A percentile compares a stretch with the other conserved stretches of the same genome.
These are phyloP conservation scores for Neelides folsomi DNA, from an alignment of 2,888 invertebrate species.

Conservation along the genomic window DNA sequence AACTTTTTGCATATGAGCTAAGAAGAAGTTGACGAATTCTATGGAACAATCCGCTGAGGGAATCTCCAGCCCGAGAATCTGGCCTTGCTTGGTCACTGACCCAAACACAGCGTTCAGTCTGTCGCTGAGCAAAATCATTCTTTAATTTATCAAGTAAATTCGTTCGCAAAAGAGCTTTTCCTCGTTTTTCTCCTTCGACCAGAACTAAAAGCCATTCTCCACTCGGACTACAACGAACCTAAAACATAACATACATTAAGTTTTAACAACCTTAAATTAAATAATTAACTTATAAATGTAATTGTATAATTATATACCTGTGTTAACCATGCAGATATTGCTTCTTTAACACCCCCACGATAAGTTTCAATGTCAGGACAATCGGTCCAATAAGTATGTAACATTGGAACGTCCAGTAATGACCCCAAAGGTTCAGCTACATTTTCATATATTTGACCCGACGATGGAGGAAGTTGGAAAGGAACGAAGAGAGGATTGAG, in stretches of 20 bases:
- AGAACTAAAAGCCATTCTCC: conserved; percentile 74
- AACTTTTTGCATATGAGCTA: conserved; percentile 70
- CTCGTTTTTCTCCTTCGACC: conserved; percentile 81
- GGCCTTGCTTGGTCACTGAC: conserved; percentile 80
- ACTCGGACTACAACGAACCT: too few species aligned
- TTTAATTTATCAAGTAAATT: conserved; percentile 90
- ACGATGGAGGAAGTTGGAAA: conserved; percentile 38
- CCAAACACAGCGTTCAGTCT: conserved; percentile 67
- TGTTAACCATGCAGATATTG: neutral
- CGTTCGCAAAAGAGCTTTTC: conserved; percentile 78
- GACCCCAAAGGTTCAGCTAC: conserved; percentile 35
- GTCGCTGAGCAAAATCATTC: conserved; percentile 82
- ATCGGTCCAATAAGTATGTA: conserved; percentile 91
- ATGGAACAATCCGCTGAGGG: conserved; percentile 72
- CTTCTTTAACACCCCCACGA: conserved; percentile 18
- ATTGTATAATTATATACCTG: neutral
- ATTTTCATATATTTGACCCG: conserved; percentile 40
- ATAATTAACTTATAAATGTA: too few species aligned
- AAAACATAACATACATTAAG: too few species aligned
- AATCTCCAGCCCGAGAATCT: conserved; percentile 77
- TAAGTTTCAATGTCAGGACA: conserved; percentile 56
- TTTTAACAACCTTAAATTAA: too few species aligned
- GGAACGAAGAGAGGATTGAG: conserved; percentile 39
- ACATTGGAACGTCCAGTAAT: conserved; percentile 71
- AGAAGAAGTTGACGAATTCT: conserved; percentile 70